phyloP scores from a whole-genome alignment of 1,140 invertebrate genomes.

The Aphis craccivora region DNA sequence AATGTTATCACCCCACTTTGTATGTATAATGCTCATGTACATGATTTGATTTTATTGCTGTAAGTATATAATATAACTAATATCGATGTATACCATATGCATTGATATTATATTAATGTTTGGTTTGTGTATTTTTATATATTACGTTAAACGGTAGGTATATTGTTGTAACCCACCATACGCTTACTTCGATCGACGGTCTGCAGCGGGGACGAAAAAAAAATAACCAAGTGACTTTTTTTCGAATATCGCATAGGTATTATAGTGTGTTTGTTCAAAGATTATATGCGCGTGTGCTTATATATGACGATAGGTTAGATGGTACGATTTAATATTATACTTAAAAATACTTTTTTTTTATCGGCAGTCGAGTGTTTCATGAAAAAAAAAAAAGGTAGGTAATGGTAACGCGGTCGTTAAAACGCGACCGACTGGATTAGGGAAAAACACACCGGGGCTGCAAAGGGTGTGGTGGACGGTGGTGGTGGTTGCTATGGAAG shows the following conservation, averaged over 20 bases:
- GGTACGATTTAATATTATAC: neutral
- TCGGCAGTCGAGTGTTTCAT: neutral
- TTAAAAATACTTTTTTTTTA: constrained; percentile 4
- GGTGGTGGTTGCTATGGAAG: too few species aligned
- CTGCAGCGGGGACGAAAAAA: neutral
- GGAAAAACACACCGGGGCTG: neutral
- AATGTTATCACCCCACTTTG: neutral
- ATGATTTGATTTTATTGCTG: neutral
- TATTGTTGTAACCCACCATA: neutral
- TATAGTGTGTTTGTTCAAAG: neutral
- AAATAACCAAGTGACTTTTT: neutral
- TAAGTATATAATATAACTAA: too few species aligned
- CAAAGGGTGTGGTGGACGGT: too few species aligned
- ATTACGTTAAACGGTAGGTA: neutral
- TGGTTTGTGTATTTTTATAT: neutral
- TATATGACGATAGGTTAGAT: too few species aligned
- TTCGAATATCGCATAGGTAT: neutral
- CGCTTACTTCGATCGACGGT: neutral
- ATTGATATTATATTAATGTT: neutral
- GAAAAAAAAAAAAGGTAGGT: neutral
- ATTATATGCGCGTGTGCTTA: neutral
- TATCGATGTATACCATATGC: neutral
- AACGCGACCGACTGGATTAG: constrained; percentile 41
- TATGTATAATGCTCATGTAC: neutral
- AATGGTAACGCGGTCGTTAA: constrained; percentile 35